Evolutionary conservation across 2,797 vertebrate species (phyloP).

Genomic region (Graptemys geographica): DNA sequence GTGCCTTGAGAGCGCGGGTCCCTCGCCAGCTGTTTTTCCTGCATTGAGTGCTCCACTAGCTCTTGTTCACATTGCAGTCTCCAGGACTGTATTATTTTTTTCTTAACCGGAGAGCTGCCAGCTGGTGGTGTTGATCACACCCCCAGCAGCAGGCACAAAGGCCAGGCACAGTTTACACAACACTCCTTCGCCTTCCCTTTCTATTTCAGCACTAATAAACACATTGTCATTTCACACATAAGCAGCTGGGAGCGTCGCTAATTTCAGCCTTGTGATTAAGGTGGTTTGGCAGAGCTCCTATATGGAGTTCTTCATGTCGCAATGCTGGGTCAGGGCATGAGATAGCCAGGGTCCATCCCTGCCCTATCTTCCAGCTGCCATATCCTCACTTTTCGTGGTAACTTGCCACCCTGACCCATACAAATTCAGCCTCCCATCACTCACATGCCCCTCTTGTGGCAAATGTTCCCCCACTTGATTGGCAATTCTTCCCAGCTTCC

Average conservation of each 20-base stretch:
- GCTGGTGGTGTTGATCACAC: constrained; percentile 77
- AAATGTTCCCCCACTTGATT: no score
- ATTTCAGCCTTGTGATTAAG: constrained; percentile 65
- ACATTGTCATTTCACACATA: constrained; percentile 68
- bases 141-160: constrained; percentile 69
- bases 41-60: constrained; percentile 54
- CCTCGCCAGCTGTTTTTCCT: constrained; percentile 69
- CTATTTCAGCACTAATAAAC: constrained; percentile 70
- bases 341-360: background rate
- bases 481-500: no score
- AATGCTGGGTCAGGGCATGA: background rate
- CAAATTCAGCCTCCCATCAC: background rate
- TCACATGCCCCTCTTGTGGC: no score
- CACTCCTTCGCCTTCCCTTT: constrained; percentile 69
- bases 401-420: background rate
- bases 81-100: constrained; percentile 63
- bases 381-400: background rate
- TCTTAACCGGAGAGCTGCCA: constrained; percentile 75
- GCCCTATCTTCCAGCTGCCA: background rate
- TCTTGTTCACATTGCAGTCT: constrained; percentile 59
- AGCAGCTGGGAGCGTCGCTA: constrained; percentile 65
- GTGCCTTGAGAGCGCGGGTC: constrained; percentile 54
- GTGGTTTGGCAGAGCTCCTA: constrained; percentile 43
- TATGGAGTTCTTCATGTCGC: background rate
- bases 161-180: constrained; percentile 72